These are phyloP conservation scores for Diabrotica virgifera DNA, from an alignment of 1,140 invertebrate species.

Conservation along the genomic window DNA sequence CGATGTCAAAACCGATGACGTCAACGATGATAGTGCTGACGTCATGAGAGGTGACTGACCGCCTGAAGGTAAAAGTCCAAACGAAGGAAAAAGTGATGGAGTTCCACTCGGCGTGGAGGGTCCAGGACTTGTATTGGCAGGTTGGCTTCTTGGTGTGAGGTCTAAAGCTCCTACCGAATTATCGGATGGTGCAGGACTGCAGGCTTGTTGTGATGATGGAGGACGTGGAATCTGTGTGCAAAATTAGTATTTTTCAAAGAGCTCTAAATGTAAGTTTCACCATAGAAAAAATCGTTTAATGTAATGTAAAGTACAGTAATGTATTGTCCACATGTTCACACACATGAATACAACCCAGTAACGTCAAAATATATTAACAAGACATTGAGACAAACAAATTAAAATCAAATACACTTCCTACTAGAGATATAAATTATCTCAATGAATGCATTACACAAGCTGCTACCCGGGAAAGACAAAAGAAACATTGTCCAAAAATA, in stretches of 20 bases:
- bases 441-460: no score
- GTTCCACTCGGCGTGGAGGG: conserved; percentile 49
- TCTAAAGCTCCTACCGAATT: conserved; percentile 58
- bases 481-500: no score
- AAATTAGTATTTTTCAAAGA: not conserved
- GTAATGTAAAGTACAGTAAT: no score
- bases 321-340: no score
- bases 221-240: conserved; percentile 43
- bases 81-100: conserved; percentile 61
- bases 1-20: conserved; percentile 72
- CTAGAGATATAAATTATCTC: no score
- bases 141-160: conserved; percentile 53
- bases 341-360: no score
- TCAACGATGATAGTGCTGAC: conserved; percentile 69
- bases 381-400: no score
- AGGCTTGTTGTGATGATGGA: conserved; percentile 44
- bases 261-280: no score
- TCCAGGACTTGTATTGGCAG: conserved; percentile 42
- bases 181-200: conserved; percentile 51
- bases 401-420: no score
- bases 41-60: conserved; percentile 60
- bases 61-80: conserved; percentile 59
- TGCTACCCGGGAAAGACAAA: no score
- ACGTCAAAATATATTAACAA: no score
- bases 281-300: no score